A percentile compares a stretch with the other conserved stretches of the same genome.
Evolutionary conservation across 2,113 vertebrate genomes (phyloP).

Genomic region (Nematolebias whitei): DNA sequence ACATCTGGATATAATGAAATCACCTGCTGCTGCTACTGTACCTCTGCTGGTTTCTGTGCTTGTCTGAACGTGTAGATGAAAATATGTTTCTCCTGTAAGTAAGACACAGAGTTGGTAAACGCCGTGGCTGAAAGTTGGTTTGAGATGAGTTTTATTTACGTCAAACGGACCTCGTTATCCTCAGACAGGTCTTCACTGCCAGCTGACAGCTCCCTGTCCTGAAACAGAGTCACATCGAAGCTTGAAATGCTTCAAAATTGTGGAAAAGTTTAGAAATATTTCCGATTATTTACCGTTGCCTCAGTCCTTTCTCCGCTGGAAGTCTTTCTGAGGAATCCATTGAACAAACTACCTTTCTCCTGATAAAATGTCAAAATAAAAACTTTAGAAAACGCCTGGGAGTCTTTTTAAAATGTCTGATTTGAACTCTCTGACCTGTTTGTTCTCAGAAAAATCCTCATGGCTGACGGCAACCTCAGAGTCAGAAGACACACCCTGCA

Average conservation of each 20-base stretch:
- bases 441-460: conserved; percentile 48
- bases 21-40: fast-evolving
- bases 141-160: fast-evolving
- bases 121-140: neutral
- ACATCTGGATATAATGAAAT: neutral
- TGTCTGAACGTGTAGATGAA: conserved; percentile 68
- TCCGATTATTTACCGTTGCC: conserved; percentile 1
- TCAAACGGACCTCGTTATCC: conserved; percentile 46
- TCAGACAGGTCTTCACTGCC: conserved; percentile 53
- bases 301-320: conserved; percentile 40
- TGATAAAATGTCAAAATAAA: conserved; percentile 11
- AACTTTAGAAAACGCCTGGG: neutral
- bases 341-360: conserved; percentile 54
- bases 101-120: neutral
- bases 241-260: neutral
- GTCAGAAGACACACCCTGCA: conserved; percentile 33
- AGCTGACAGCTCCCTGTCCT: conserved; percentile 50
- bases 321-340: conserved; percentile 53
- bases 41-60: conserved; percentile 49
- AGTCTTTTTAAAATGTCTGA: neutral
- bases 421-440: conserved; percentile 35
- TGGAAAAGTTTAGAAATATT: neutral
- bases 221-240: neutral
- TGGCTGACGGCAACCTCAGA: conserved; percentile 26
- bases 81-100: conserved; percentile 64